Conservation (phyloP, 30 jellyfish, hydroid and myxozoan genomes). For the Morbakka virulenta region DNA sequence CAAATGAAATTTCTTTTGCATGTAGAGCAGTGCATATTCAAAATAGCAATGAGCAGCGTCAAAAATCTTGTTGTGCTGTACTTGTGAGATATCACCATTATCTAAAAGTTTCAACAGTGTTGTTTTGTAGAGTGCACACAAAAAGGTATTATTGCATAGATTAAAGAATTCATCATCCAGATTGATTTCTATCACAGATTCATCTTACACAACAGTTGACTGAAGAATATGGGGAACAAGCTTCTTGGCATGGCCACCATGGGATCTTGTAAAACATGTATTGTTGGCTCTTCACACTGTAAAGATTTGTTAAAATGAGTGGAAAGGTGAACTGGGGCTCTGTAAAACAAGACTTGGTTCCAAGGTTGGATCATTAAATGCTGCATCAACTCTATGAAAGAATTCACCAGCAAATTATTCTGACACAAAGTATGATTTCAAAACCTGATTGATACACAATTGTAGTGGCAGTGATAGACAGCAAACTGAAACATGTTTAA, state of each 20-base stretch:
- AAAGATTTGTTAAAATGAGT: conserved; percentile 36
- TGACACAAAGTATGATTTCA: conserved; percentile 41
- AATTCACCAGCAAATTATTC: no score
- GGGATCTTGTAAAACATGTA: conserved; percentile 20
- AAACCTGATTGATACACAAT: conserved; percentile 20
- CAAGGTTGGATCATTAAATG: conserved; percentile 5
- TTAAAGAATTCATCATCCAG: conserved; percentile 16
- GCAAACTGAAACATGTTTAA: no score
- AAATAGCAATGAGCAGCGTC: conserved; percentile 42
- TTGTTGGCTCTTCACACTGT: no score
- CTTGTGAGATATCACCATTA: conserved; percentile 60
- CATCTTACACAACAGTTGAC: conserved; percentile 8
- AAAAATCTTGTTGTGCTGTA: no score
- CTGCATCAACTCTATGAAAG: conserved; percentile 27
- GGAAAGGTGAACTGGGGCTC: conserved; percentile 35
- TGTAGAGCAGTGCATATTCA: conserved; percentile 3
- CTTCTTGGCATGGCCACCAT: conserved; percentile 37
- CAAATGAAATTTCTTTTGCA: conserved; percentile 24
- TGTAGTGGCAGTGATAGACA: conserved; percentile 65
- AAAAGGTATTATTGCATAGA: background rate
- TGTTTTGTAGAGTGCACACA: conserved; percentile 14
- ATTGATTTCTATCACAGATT: background rate
- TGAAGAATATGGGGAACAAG: conserved; percentile 22
- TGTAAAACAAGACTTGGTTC: conserved; percentile 8
- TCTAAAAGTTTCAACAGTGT: background rate